Evolutionary conservation across 2,113 vertebrate genomes (phyloP), one percentile per base, ranked within the genome.

Genomic region (Tupaia tana): DNA sequence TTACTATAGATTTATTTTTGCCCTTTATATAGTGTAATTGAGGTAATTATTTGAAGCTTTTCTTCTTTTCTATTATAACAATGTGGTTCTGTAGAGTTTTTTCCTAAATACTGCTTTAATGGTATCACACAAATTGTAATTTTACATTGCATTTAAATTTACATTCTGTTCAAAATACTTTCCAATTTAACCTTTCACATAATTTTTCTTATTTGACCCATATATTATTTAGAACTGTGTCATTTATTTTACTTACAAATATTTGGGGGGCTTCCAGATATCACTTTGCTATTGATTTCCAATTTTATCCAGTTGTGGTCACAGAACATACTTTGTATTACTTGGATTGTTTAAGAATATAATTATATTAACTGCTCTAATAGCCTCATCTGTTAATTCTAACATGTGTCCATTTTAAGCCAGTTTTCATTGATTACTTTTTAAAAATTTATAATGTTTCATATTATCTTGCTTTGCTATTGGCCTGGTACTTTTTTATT

Each of bases 281-380:
- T 31, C 67, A 54, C 31, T 61, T 84, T 80, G 75, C 59, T 81
- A 86, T 12, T 82, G 52, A 75, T 58, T 90, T 90, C 61, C 25
- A 70, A 63, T 75, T 73, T 79, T 63, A 85, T 70, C 31, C 22
- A 63, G n/a, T 27, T n/a, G 18, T 7, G 34, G n/a, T 66, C 43
- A 52, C 13, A 82, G n/a, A 74, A 61, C 19, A 73, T 63, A 71
- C 13, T 31, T 56, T 18, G 29, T 29, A 70, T 1, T 83, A 27
- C 54, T 63, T 95, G 78, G n/a, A 27, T 14, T 66, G 24, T 74
- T 59, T 67, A 91, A 20, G 61, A 59, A 29, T 31, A 56, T 18
- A 43, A 43, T 43, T 58, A n/a, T 12, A 43, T 22, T 54, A 43
- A 66, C 25, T 18, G 25, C 12, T n/a, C n/a, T 34, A 24, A 27